Conservation (phyloP, 2,888 invertebrate species). For the Tuberolachnus salignus region DNA sequence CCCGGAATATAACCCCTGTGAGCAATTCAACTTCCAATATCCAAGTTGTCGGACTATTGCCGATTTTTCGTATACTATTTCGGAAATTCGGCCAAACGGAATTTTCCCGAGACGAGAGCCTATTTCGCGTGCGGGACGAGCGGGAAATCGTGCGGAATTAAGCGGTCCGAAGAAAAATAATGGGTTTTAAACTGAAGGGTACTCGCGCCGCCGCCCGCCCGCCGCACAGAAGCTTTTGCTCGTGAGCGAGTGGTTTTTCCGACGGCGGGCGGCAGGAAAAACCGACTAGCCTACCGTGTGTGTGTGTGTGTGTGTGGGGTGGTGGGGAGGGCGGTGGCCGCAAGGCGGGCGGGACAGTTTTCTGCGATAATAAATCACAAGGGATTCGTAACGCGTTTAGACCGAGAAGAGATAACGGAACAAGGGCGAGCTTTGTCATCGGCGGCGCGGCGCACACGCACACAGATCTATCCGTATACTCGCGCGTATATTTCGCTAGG, state of each 20-base stretch:
- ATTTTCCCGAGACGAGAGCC: not conserved
- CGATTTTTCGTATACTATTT: too few species aligned
- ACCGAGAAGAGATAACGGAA: slow-evolving; percentile 36
- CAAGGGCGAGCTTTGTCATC: slow-evolving; percentile 55
- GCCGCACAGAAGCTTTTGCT: not conserved
- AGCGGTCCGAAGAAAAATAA: slow-evolving; percentile 48
- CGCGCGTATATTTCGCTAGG: too few species aligned
- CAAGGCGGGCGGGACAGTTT: slow-evolving; percentile 15
- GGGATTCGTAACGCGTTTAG: slow-evolving; percentile 53
- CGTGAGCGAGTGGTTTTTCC: slow-evolving; percentile 37
- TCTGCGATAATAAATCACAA: slow-evolving; percentile 51
- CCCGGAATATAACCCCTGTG: too few species aligned
- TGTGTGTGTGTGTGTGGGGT: not conserved
- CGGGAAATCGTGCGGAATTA: slow-evolving; percentile 28
- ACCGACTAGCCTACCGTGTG: not conserved
- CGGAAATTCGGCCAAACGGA: not conserved
- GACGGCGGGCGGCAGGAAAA: slow-evolving; percentile 26
- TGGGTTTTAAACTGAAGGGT: slow-evolving; percentile 44
- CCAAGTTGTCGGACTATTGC: too few species aligned
- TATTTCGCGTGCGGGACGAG: not conserved
- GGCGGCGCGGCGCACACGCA: slow-evolving; percentile 13
- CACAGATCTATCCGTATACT: too few species aligned
- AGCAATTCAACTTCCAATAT: too few species aligned
- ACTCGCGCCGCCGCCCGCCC: too few species aligned
- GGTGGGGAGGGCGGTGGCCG: not conserved